Base-by-base conservation (phyloP, 2,888 invertebrate genomes). In the Drosophila birchii region DNA sequence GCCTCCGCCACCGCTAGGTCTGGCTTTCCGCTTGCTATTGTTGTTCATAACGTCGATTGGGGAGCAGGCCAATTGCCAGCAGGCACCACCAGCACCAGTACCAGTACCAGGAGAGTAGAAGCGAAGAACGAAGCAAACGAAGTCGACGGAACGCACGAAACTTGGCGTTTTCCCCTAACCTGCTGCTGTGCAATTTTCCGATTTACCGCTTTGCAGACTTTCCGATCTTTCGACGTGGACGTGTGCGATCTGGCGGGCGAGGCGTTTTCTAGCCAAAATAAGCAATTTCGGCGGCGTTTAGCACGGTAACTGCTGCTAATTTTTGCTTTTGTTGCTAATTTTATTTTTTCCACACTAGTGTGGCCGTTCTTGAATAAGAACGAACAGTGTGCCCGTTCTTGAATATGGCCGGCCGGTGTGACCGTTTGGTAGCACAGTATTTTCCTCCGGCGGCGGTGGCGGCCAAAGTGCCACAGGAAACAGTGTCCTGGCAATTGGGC, bases 11-110 rank as follows among this genome's bases (percentile, higher is more conserved):
- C 81, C 74, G 56, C 89, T 96, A 91, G 96, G 95, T 93, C 96
- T 96, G 94, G 95, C 96, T 94, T 96, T 97, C 93, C 96, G 95
- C 94, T 96, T 96, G 93, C 95, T 96, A 93, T 96, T 96, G 82
- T 91, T 90, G 78, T 91, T 90, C 91, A 88, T 88, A 81, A 79
- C 60, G 60, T 60, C 41, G 68, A 68, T 71, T 71, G 80, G 81
- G 36, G 20, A 62, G 68, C 58, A 57, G 63, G 61, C 76, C 69
- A 68, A 75, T 62, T 75, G 62, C 77, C 82, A 85, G 83, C 34
- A 55, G 59, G 83, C 34, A 39, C 53, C 71, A 88, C 75, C 76
- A 80, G 61, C 36, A 34, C 34, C 51, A 53, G 39, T 73, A 77
- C 70, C 72, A 61, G 56, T 44, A 45, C 56, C 56, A 56, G 56